Evolutionary conservation across 2,888 invertebrate species (phyloP), one percentile per base, ranked within the genome.

Genomic region (Pachycephus smyrnensis): DNA sequence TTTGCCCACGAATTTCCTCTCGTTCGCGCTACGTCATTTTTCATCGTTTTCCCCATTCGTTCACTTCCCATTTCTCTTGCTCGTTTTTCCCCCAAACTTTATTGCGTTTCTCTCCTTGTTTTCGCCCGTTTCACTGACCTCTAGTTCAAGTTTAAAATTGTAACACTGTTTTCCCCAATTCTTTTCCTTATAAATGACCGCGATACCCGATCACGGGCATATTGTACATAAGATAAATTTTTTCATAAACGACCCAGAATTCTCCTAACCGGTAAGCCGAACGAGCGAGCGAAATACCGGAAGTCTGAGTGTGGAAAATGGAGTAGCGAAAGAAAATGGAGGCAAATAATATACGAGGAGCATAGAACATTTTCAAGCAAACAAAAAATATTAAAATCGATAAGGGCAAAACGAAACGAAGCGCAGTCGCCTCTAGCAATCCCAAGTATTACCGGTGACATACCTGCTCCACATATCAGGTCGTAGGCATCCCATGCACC

Each of bases 391-490:
- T 23, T 55, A 23, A 55, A 55, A 55, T 55, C 55, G 55, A 55
- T 55, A 55, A 55, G 23, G 55, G 82, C 84, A 86, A 86, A 85
- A 89, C 77, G 83, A 87, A 84, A 78, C 87, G 86, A 88, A 87
- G 87, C 87, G 89, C 88, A 86, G 84, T 87, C 85, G 88, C 87
- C 86, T 87, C 88, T 89, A 89, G 89, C 87, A 83, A 84, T 87
- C 86, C 88, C 88, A 89, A 91, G 90, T 91, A 91, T 90, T 90
- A 90, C 86, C 89, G 86, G 86, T 88, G 86, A 88, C 85, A 87
- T 87, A 88, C 89, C 88, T 88, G 87, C 83, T 87, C 87, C 87
- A 91, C 91, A 91, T 91, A 91, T 91, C 91, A 90, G 87, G 85
- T 89, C 86, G 87, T 91, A 90, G 89, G 84, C 85, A 89, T 87